Evolutionary conservation across 2,113 vertebrate species (phyloP), one percentile per base, ranked within the genome.

Genomic region (Planiliza haematocheilus): DNA sequence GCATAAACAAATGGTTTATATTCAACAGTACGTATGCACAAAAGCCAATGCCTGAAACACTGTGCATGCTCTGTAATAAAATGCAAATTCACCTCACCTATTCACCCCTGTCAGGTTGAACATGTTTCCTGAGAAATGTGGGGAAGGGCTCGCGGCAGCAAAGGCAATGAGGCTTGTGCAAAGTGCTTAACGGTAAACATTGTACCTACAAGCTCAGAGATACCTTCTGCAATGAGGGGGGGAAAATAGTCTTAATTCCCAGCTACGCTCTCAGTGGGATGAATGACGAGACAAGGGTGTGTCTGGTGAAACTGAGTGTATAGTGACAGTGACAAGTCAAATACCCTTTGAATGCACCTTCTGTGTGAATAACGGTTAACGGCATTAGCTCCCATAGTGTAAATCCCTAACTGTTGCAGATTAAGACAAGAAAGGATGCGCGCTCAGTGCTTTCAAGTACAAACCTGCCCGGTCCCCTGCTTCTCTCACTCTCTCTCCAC

Each of bases 341-440:
- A 79, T 42, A 77, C 51, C 16, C 48, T 42, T 56, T 56, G n/a
- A 71, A 55, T 66, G 67, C 56, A 65, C 20, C 74, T 58, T 81
- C 85, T 70, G 75, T 57, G 77, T 74, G 67, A 39, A 82, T 68
- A 62, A 79, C 70, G 62, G 61, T 80, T 69, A 78, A 80, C 63
- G 53, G 70, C 69, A 75, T 81, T 75, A 75, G 52, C 70, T 45
- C 21, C 53, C 48, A 18, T 24, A 43, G 55, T 60, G 58, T 69
- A 83, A 90, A 91, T 87, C 88, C 77, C 76, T 76, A 81, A 91
- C 76, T 86, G 86, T 85, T 88, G 79, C 89, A 88, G 89, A 92
- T 88, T 89, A 90, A 89, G 70, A 84, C 83, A 80, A 81, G 77
- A 89, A 84, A 82, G 66, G 84, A 77, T 79, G 66, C 77, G 86